Evolutionary conservation across 2,888 invertebrate genomes (phyloP), one percentile per base, ranked within the genome.

Genomic region (Plagodis dolabraria): DNA sequence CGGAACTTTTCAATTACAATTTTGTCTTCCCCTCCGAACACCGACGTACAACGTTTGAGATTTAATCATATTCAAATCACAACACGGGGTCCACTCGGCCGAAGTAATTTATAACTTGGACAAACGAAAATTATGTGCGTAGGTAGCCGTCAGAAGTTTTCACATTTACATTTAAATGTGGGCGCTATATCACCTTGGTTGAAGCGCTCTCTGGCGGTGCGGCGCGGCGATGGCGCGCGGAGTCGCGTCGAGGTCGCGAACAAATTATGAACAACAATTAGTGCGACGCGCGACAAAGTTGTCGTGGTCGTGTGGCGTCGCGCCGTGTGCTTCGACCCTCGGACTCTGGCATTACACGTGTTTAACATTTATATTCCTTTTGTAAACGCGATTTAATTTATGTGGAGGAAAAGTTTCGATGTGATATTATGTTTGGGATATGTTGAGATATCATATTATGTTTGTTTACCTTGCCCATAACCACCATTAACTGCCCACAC

Each of bases 101-200:
- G 67, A 64, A 70, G 70, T 78, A 80, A 80, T 86, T 86, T 83
- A 83, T 79, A 83, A 85, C 82, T 87, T 84, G 86, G 83, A 79
- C 88, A 80, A 77, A 82, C 73, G 83, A 77, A 79, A 86, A 84
- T 86, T 79, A 87, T 82, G 84, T 85, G 83, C 80, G 86, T 86
- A 84, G 86, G 83, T 84, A 81, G 81, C 78, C 77, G 85, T 76
- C 83, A 72, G 77, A 88, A 90, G 80, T 89, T 89, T 79, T 69
- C 77, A 70, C 85, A 91, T 91, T 90, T 85, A 79, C 86, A 91
- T 91, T 83, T 84, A 86, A 91, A 91, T 89, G 87, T 70, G 85
- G 79, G 75, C 73, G 85, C 77, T 87, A 88, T 85, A 89, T 89
- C 87, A 90, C 89, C 89, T 90, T 48, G 60, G 34, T 48, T 43